phyloP scores from a whole-genome alignment of 2,797 vertebrate genomes.

The Ammospiza maritima region DNA sequence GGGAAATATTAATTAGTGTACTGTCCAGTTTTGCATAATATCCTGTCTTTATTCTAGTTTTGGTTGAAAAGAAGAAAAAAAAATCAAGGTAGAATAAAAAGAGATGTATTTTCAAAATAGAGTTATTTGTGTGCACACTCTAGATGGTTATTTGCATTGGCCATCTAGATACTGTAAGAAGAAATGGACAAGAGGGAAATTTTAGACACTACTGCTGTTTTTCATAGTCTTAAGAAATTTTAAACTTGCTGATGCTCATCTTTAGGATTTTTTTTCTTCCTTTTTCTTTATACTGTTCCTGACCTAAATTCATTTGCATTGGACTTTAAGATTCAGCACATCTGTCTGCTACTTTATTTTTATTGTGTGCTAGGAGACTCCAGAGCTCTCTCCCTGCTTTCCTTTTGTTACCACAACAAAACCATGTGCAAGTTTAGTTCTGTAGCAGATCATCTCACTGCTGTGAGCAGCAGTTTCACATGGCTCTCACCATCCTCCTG shows the following conservation, averaged over 20 bases:
- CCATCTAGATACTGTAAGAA: not conserved
- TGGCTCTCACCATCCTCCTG: conserved; percentile 69
- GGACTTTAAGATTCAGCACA: conserved; percentile 66
- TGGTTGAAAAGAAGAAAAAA: not conserved
- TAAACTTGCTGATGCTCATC: not conserved
- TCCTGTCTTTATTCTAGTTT: not conserved
- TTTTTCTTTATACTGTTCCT: conserved; percentile 1
- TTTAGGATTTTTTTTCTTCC: not conserved
- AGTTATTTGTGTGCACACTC: not conserved
- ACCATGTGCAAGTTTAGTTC: conserved; percentile 40
- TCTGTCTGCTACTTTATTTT: conserved; percentile 41
- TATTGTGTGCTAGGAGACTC: not conserved
- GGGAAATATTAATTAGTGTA: not conserved
- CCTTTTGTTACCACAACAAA: conserved; percentile 53
- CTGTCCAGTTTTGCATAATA: not conserved
- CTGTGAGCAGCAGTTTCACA: conserved; percentile 76
- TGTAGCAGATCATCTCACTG: conserved; percentile 71
- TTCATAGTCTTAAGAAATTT: not conserved
- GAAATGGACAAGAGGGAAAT: not conserved
- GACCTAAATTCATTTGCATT: conserved; percentile 56
- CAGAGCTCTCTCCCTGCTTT: conserved; percentile 55
- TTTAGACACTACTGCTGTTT: not conserved
- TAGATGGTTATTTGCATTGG: not conserved
- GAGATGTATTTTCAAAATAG: not conserved
- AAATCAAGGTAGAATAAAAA: not conserved